phyloP scores from a whole-genome alignment of 2,113 vertebrate genomes.

The Salvelinus sp. region DNA sequence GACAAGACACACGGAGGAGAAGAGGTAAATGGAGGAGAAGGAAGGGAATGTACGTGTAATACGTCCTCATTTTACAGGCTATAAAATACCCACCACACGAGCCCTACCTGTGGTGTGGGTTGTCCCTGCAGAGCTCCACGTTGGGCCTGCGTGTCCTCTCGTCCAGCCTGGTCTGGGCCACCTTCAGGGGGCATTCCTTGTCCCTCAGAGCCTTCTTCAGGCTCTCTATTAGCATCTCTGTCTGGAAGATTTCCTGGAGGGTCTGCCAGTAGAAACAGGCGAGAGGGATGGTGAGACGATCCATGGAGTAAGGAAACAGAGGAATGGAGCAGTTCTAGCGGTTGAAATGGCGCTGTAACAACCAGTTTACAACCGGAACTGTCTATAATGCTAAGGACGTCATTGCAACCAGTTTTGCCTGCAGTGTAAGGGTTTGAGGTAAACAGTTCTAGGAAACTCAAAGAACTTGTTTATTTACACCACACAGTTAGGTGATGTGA shows the following conservation, averaged over 20 bases:
- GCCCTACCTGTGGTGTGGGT: constrained; percentile 80
- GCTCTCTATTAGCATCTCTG: constrained; percentile 82
- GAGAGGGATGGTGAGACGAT: not conserved
- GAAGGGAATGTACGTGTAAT: not conserved
- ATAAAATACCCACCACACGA: too few relatives aligned
- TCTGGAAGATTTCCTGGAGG: constrained; percentile 89
- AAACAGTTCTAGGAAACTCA: not conserved
- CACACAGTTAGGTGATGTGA: not conserved
- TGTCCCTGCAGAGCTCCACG: constrained; percentile 87
- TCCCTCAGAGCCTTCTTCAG: constrained; percentile 85
- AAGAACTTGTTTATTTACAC: not conserved
- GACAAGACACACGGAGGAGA: not conserved
- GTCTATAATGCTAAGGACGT: too few relatives aligned
- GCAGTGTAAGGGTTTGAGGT: too few relatives aligned
- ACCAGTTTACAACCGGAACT: too few relatives aligned
- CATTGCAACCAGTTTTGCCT: too few relatives aligned
- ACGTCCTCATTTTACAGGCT: not conserved
- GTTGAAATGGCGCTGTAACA: too few relatives aligned
- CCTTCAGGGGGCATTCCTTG: constrained; percentile 83
- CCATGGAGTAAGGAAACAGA: not conserved
- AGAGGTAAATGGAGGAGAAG: too few relatives aligned
- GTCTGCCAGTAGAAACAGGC: constrained; percentile 67
- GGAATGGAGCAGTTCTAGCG: not conserved
- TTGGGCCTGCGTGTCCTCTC: constrained; percentile 86
- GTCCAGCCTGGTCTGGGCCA: constrained; percentile 90